Percentiles rank a stretch among this genome's conserved stretches.
These are phyloP conservation scores for Neuroterus valhalla DNA, from an alignment of 1,140 invertebrate genomes.

Conservation along the genomic window DNA sequence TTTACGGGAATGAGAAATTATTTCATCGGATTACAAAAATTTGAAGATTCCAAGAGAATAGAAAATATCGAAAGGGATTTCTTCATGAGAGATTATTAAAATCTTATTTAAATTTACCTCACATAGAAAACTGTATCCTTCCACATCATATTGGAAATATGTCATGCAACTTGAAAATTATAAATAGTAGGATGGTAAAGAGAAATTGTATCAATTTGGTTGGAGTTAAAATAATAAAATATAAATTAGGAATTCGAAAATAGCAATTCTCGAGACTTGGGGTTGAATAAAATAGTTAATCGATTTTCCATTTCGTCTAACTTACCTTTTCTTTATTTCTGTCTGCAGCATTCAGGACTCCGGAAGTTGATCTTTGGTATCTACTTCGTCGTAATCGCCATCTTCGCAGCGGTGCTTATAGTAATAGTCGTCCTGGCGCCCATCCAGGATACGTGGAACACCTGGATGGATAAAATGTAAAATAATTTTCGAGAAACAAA, in stretches of 20 bases:
- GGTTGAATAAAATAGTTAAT: not conserved
- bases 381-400: conserved; percentile 81
- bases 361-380: conserved; percentile 84
- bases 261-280: not conserved
- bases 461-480: conserved; percentile 55
- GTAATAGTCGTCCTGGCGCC: conserved; percentile 85
- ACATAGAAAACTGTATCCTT: too few relatives aligned
- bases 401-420: conserved; percentile 81
- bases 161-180: too few relatives aligned
- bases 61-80: too few relatives aligned
- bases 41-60: too few relatives aligned
- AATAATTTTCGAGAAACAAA: not conserved
- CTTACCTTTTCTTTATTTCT: conserved; percentile 44
- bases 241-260: not conserved
- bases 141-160: too few relatives aligned
- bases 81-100: too few relatives aligned
- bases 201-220: not conserved
- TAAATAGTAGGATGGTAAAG: not conserved
- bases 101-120: too few relatives aligned
- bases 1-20: too few relatives aligned
- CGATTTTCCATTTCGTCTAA: conserved; percentile 6
- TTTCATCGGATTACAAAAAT: not conserved
- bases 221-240: not conserved
- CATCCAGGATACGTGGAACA: conserved; percentile 77
- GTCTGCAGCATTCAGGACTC: conserved; percentile 83